phyloP scores from a whole-genome alignment of 2,797 vertebrate genomes.

The Oryzias dopingdopingensis region DNA sequence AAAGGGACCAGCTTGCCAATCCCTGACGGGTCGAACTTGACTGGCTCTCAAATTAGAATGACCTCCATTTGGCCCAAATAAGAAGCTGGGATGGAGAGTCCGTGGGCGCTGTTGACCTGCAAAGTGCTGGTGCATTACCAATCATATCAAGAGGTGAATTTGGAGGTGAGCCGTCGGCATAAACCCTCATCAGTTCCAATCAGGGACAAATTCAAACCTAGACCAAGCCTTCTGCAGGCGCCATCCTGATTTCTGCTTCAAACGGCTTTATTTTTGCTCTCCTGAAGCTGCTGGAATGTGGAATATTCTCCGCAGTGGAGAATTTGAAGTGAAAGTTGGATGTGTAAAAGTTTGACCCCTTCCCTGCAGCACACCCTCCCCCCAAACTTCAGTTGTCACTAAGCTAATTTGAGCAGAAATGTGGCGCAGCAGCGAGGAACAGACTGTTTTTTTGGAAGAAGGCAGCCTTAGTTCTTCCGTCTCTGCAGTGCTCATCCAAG shows the following conservation, averaged over 20 bases:
- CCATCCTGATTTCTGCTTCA: constrained; percentile 20
- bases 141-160: constrained; percentile 52
- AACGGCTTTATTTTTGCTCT: constrained; percentile 39
- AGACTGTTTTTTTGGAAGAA: constrained; percentile 29
- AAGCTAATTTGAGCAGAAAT: constrained; percentile 51
- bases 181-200: constrained; percentile 59
- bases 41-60: constrained; percentile 72
- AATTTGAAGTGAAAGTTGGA: constrained; percentile 41
- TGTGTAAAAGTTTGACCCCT: constrained; percentile 49
- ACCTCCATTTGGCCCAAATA: constrained; percentile 70
- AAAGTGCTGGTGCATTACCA: constrained; percentile 51
- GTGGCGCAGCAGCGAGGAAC: constrained; percentile 43
- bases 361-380: constrained; percentile 31
- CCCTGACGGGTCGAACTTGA: constrained; percentile 69
- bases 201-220: constrained; percentile 49
- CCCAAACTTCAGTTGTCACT: constrained; percentile 24
- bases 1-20: constrained; percentile 71
- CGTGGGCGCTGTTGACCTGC: constrained; percentile 52
- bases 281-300: constrained; percentile 31
- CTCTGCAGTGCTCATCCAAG: constrained; percentile 64
- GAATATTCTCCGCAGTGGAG: constrained; percentile 8
- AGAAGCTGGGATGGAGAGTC: constrained; percentile 58
- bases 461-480: constrained; percentile 55
- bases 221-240: constrained; percentile 30
- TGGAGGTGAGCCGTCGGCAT: constrained; percentile 46